phyloP scores from a whole-genome alignment of 2,888 invertebrate species.

The Thysanoteuthis rhombus region DNA sequence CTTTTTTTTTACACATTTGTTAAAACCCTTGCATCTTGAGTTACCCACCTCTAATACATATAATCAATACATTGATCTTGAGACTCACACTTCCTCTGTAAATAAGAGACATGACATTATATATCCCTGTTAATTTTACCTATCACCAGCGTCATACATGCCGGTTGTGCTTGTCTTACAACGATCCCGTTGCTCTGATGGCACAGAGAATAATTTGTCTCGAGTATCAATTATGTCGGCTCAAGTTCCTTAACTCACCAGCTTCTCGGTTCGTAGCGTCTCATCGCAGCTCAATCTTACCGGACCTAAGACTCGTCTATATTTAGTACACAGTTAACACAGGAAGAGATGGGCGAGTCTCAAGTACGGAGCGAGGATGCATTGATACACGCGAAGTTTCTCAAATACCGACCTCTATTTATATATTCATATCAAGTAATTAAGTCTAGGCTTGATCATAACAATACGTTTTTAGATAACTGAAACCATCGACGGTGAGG shows the following conservation, averaged over 20 bases:
- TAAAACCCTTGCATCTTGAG: not conserved
- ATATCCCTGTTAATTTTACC: not conserved
- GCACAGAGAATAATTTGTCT: not conserved
- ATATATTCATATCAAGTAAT: no score
- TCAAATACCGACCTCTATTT: not conserved
- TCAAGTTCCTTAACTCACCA: not conserved
- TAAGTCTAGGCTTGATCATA: no score
- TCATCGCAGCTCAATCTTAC: not conserved
- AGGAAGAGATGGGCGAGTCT: not conserved
- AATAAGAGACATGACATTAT: not conserved
- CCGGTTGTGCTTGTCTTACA: not conserved
- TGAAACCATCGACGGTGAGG: no score
- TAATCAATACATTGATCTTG: not conserved
- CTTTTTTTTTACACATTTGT: not conserved
- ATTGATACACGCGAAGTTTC: not conserved
- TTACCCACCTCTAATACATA: not conserved
- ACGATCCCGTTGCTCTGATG: not conserved
- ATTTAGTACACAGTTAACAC: not conserved
- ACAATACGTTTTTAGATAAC: no score
- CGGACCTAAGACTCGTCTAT: not conserved
- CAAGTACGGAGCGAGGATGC: not conserved
- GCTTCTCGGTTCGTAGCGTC: not conserved
- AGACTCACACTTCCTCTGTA: not conserved
- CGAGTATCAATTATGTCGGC: not conserved
- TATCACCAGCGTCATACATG: not conserved